Evolutionary conservation across 2,888 invertebrate species (phyloP).

Genomic region (Leptogaster cylindrica): DNA sequence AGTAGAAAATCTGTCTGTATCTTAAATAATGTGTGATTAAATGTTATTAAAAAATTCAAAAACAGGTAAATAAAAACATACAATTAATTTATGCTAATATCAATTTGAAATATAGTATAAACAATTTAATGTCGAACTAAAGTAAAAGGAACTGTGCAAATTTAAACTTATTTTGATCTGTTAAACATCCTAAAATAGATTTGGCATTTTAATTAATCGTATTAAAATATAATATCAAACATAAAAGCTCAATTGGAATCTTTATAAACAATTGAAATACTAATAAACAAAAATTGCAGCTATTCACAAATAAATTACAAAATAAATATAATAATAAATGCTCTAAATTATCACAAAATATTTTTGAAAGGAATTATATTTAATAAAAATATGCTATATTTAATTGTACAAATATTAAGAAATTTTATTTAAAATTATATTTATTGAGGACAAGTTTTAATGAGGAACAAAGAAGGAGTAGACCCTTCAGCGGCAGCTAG

Average conservation of each 20-base stretch:
- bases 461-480: conserved; percentile 27
- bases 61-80: too few species aligned
- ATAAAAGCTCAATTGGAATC: conserved; percentile 1
- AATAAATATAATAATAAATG: conserved; percentile 11
- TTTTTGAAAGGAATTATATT: conserved; percentile 18
- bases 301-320: conserved; percentile 4
- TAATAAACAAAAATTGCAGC: neutral
- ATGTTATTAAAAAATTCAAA: too few species aligned
- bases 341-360: conserved; percentile 29
- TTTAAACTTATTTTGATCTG: too few species aligned
- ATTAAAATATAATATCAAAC: conserved; percentile 15
- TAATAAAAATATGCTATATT: conserved; percentile 1
- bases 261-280: conserved; percentile 21
- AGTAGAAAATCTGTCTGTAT: neutral
- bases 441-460: neutral
- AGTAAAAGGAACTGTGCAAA: too few species aligned
- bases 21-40: neutral
- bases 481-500: conserved; percentile 48
- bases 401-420: conserved; percentile 26
- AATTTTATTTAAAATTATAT: conserved; percentile 26
- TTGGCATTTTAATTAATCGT: too few species aligned
- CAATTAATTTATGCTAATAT: too few species aligned
- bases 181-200: too few species aligned
- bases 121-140: too few species aligned
- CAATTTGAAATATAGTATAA: too few species aligned